Conservation (phyloP, 2,113 vertebrate species). For the Phrynosoma blainvillii region DNA sequence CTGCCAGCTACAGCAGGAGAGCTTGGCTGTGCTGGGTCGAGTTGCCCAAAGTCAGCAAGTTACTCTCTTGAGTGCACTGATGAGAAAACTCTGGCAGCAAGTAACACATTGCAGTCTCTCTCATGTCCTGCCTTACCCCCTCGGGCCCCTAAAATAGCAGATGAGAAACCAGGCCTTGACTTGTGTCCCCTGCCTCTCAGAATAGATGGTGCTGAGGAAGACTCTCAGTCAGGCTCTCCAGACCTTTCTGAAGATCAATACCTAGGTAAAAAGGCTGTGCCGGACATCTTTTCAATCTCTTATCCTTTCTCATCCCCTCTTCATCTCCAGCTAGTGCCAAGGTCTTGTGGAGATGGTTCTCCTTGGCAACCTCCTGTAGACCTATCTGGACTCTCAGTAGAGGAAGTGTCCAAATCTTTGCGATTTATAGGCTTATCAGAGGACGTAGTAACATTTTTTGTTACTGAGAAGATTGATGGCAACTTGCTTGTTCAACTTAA, state of each 20-base stretch:
- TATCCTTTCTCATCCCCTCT: slow-evolving; percentile 77
- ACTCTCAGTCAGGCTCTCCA: slow-evolving; percentile 67
- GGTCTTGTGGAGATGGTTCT: slow-evolving; percentile 83
- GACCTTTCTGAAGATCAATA: slow-evolving; percentile 77
- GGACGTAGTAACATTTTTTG: slow-evolving; percentile 89
- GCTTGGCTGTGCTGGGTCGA: slow-evolving; percentile 59
- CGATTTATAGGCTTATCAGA: slow-evolving; percentile 94
- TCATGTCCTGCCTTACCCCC: slow-evolving; percentile 94
- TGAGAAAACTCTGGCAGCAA: slow-evolving; percentile 78
- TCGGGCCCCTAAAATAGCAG: slow-evolving; percentile 82
- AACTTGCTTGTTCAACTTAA: slow-evolving; percentile 95
- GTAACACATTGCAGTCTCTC: slow-evolving; percentile 85
- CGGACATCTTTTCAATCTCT: slow-evolving; percentile 76
- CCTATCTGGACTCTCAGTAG: slow-evolving; percentile 90
- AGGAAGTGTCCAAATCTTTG: slow-evolving; percentile 93
- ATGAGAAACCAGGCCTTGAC: slow-evolving; percentile 73
- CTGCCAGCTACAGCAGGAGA: slow-evolving; percentile 64
- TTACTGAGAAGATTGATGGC: slow-evolving; percentile 95
- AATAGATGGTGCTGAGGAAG: slow-evolving; percentile 79
- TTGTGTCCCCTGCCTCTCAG: slow-evolving; percentile 73
- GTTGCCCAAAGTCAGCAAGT: slow-evolving; percentile 90
- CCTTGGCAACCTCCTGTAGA: slow-evolving; percentile 91
- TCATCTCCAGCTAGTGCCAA: slow-evolving; percentile 71
- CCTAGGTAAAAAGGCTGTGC: slow-evolving; percentile 74
- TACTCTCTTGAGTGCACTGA: slow-evolving; percentile 88